Percentiles rank a stretch among this genome's conserved stretches.
Evolutionary conservation across 2,797 vertebrate genomes (phyloP).

Genomic region (Babyrousa celebensis): DNA sequence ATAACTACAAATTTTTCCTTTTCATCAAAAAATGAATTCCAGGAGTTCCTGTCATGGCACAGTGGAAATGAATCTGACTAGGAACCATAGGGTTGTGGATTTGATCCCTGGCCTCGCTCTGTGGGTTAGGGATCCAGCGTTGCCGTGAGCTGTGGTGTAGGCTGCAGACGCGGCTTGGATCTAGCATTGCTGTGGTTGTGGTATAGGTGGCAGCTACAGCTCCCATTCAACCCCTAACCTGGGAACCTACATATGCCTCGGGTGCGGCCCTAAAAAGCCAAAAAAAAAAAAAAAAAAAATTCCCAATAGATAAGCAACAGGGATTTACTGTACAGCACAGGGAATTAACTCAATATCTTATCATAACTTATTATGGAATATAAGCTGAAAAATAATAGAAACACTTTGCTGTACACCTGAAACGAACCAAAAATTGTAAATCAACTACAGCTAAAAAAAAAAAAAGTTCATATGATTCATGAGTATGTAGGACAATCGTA

Average conservation of each 20-base stretch:
- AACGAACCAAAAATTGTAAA: background rate
- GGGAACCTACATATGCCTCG: too few species aligned
- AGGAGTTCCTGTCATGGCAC: too few species aligned
- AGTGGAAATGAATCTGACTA: too few species aligned
- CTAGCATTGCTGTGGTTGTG: too few species aligned
- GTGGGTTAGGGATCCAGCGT: too few species aligned
- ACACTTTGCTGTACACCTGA: background rate
- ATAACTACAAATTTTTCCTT: constrained; percentile 51
- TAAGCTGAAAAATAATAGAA: background rate
- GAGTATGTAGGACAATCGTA: background rate
- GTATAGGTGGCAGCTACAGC: too few species aligned
- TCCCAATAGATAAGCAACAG: background rate
- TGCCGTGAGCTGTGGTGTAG: too few species aligned
- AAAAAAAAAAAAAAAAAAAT: constrained; percentile 22
- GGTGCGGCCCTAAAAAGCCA: too few species aligned
- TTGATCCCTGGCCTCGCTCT: too few species aligned
- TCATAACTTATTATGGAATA: background rate
- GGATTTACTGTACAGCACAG: background rate
- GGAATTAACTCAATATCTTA: background rate
- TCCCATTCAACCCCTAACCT: too few species aligned
- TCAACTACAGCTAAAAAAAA: background rate
- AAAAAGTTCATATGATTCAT: background rate
- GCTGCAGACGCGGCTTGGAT: too few species aligned
- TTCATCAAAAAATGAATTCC: constrained; percentile 56
- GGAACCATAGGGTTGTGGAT: too few species aligned